Conservation (phyloP, 2,797 vertebrate genomes). For the Myotis pilosus region DNA sequence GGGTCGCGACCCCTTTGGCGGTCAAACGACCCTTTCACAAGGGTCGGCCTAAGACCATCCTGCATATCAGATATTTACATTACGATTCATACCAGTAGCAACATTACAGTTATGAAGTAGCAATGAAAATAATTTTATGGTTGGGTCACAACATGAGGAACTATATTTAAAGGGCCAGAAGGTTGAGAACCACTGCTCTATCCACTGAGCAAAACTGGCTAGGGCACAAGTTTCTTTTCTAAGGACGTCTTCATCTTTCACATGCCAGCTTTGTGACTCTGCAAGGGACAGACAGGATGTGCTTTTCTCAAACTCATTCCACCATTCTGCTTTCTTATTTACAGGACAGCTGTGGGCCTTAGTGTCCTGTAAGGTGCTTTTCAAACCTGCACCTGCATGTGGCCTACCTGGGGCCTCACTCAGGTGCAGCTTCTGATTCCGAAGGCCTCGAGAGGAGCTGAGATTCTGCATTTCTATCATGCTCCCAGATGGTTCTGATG, state of each 20-base stretch:
- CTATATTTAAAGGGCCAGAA: too few species aligned
- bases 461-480: background rate
- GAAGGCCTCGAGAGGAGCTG: background rate
- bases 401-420: background rate
- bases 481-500: fast-evolving
- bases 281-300: background rate
- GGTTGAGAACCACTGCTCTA: background rate
- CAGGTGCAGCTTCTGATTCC: background rate
- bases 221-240: too few species aligned
- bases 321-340: background rate
- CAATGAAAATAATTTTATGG: too few species aligned
- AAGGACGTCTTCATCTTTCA: background rate
- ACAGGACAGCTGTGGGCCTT: background rate
- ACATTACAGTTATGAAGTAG: too few species aligned
- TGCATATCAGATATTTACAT: too few species aligned
- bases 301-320: background rate
- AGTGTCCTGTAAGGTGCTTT: background rate
- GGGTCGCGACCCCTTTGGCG: too few species aligned
- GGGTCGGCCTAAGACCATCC: too few species aligned
- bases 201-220: background rate
- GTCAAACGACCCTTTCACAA: too few species aligned
- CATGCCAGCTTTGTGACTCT: background rate
- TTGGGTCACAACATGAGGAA: too few species aligned
- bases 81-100: too few species aligned
- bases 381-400: background rate